Evolutionary conservation across 2,797 vertebrate species (phyloP).

Genomic region (Helicolenus hilgendorfi): DNA sequence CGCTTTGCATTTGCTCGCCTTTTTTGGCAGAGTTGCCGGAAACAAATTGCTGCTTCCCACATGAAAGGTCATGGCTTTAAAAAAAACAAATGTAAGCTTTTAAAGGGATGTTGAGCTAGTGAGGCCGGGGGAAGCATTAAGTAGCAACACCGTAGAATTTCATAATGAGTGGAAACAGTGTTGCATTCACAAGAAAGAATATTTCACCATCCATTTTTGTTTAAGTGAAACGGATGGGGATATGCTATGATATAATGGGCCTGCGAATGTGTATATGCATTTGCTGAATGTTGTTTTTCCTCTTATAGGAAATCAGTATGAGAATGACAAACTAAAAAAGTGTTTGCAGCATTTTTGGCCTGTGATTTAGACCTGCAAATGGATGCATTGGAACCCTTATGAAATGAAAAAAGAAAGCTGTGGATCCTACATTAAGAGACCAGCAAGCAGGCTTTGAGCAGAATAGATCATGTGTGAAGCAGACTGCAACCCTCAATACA

Average conservation of each 20-base stretch:
- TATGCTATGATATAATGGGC: background rate
- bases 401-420: no score
- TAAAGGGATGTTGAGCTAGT: conserved; percentile 19
- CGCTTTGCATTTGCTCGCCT: background rate
- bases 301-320: background rate
- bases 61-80: conserved; percentile 32
- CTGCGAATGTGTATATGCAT: background rate
- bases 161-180: background rate
- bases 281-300: background rate
- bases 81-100: background rate
- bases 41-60: conserved; percentile 10
- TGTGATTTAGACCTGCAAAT: background rate
- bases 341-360: background rate
- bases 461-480: no score
- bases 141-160: background rate
- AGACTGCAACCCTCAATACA: no score
- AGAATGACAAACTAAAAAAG: background rate
- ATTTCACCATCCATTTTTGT: conserved; percentile 10
- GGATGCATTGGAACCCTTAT: no score
- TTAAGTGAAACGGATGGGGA: background rate
- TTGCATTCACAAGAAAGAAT: background rate
- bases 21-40: conserved; percentile 17
- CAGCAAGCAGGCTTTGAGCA: no score
- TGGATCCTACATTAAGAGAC: no score
- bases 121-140: background rate